Evolutionary conservation across 2,888 invertebrate species (phyloP), one percentile per base, ranked within the genome.

Genomic region (Tholera decimalis): DNA sequence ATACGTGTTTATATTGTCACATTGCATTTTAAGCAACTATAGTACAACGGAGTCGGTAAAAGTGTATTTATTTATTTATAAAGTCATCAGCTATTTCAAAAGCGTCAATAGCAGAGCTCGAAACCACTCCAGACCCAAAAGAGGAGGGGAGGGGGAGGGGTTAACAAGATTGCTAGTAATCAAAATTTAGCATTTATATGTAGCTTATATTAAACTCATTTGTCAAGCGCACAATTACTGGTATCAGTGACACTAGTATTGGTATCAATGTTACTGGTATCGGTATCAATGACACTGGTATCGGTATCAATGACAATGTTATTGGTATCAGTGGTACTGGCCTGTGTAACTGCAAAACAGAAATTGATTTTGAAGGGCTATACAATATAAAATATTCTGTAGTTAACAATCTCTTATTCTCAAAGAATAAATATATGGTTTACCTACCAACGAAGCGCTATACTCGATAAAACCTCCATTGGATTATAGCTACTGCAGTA

Each of bases 21-120:
- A 46, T 11, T 68, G 35, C 49, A 46, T 43, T 54, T 58, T 18
- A 2, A 35, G 22, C 18, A 41, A 18, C 4, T 2, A 28, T 39
- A 46, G 15, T 49, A 6, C 69, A 44, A 35, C 28, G 28, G 68
- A 49, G 9, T 18, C 26, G 11, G 18, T 9, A 22, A 28, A 30
- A 35, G 35, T 35, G 15, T 15, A 13, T 35, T 15, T 1, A 35
- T 3, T 35, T 35, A n/a, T n/a, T n/a, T n/a, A n/a, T n/a, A n/a
- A n/a, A n/a, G n/a, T n/a, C n/a, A n/a, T n/a, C n/a, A n/a, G n/a
- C n/a, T n/a, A n/a, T n/a, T n/a, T n/a, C n/a, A n/a, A n/a, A n/a
- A n/a, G n/a, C n/a, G n/a, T n/a, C n/a, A n/a, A n/a, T n/a, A n/a
- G n/a, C n/a, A n/a, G n/a, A n/a, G n/a, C n/a, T n/a, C n/a, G n/a